Evolutionary conservation across 2,888 invertebrate species (phyloP).

Genomic region (Rutpela maculata): DNA sequence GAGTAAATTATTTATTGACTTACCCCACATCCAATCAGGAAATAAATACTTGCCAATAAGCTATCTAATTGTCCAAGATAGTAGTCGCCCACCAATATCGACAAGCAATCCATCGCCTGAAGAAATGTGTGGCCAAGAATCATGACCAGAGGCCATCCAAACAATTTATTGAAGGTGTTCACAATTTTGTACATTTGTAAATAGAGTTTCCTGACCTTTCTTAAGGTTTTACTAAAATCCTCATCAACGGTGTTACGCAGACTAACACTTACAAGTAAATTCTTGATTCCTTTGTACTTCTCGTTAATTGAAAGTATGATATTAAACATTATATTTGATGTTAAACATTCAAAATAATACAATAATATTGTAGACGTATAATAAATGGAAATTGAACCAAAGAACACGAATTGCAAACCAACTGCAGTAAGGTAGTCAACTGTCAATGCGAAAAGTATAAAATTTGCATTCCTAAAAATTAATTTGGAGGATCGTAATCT

Average conservation of each 20-base stretch:
- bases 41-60: not conserved
- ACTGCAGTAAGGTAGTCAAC: not conserved
- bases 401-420: not conserved
- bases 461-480: not conserved
- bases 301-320: constrained; percentile 1
- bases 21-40: not conserved
- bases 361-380: not conserved
- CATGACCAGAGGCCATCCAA: constrained; percentile 14
- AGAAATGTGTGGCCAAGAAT: not conserved
- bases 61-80: no score
- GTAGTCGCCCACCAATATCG: not conserved
- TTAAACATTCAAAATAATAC: constrained; percentile 1
- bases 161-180: constrained; percentile 10
- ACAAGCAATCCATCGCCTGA: not conserved
- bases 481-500: not conserved
- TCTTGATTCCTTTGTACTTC: not conserved
- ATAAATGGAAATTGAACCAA: not conserved
- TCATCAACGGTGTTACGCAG: not conserved
- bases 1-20: not conserved
- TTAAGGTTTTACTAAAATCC: not conserved
- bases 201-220: constrained; percentile 2
- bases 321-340: constrained; percentile 7
- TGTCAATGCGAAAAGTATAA: not conserved
- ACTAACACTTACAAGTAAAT: not conserved
- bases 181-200: not conserved